Evolutionary conservation across 2,888 invertebrate genomes (phyloP).

Genomic region (Agrotis ipsilon): DNA sequence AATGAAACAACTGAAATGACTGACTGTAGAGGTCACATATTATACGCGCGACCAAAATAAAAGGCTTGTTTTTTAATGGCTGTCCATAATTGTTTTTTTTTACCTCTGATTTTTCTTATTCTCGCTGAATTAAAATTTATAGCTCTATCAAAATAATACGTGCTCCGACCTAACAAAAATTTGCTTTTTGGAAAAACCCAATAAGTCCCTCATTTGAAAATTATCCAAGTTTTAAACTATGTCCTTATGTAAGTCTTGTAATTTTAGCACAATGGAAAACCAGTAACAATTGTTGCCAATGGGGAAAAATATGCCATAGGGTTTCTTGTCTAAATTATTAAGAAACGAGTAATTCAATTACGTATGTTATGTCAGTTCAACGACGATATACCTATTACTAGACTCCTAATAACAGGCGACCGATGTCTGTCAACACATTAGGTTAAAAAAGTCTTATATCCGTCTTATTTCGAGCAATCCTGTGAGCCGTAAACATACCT

Average conservation of each 20-base stretch:
- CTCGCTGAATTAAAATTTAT: no score
- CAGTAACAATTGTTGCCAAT: constrained; percentile 17
- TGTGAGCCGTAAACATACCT: no score
- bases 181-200: constrained; percentile 23
- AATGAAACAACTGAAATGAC: not conserved
- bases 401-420: no score
- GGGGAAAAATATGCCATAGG: not conserved
- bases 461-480: no score
- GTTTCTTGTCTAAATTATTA: constrained; percentile 1
- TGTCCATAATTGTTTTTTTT: no score
- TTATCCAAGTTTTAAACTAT: not conserved
- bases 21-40: not conserved
- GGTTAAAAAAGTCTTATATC: no score
- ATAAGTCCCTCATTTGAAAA: no score
- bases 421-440: no score
- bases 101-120: no score
- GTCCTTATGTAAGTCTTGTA: constrained; percentile 11
- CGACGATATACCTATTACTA: no score
- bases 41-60: not conserved
- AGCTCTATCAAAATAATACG: not conserved
- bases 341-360: constrained; percentile 6
- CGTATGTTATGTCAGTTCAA: no score
- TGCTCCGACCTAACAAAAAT: not conserved
- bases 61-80: no score
- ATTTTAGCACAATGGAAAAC: constrained; percentile 25